Percentiles rank a stretch among this genome's conserved stretches.
Evolutionary conservation across 2,888 invertebrate species (phyloP).

Genomic region (Timema podura): DNA sequence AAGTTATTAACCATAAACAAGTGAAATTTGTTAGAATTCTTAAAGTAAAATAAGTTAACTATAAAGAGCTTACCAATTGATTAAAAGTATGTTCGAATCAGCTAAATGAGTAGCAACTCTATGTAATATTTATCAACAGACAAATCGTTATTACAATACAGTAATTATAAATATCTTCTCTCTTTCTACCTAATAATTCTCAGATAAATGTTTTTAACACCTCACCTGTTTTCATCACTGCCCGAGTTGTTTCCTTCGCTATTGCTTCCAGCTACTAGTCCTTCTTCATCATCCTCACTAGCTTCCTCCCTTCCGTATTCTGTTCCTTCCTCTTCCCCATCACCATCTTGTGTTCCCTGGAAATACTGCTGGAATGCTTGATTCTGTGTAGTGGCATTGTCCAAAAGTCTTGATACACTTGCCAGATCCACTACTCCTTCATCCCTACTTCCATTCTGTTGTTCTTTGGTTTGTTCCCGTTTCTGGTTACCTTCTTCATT

Average conservation of each 20-base stretch:
- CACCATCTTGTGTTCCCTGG: slow-evolving; percentile 41
- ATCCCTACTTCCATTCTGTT: slow-evolving; percentile 21
- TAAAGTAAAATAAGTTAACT: too few relatives aligned
- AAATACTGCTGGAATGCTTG: slow-evolving; percentile 64
- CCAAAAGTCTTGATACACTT: slow-evolving; percentile 68
- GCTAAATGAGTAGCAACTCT: too few relatives aligned
- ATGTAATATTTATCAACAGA: too few relatives aligned
- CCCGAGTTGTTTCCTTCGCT: slow-evolving; percentile 80
- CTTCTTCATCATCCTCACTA: slow-evolving; percentile 59
- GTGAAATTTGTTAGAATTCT: too few relatives aligned
- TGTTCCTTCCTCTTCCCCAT: slow-evolving; percentile 36
- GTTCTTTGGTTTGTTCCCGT: background rate
- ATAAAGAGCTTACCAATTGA: too few relatives aligned
- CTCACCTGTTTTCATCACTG: slow-evolving; percentile 72
- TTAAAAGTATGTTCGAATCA: too few relatives aligned
- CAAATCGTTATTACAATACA: too few relatives aligned
- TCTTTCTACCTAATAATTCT: too few relatives aligned
- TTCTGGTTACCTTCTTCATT: background rate
- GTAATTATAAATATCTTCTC: too few relatives aligned
- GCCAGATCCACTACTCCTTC: slow-evolving; percentile 60
- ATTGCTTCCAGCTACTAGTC: slow-evolving; percentile 70
- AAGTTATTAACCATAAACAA: too few relatives aligned
- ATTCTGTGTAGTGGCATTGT: slow-evolving; percentile 63
- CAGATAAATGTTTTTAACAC: too few relatives aligned
- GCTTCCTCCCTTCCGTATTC: slow-evolving; percentile 49